Evolutionary conservation across 2,888 invertebrate species (phyloP), one percentile per base, ranked within the genome.

Genomic region (Thereva unica): DNA sequence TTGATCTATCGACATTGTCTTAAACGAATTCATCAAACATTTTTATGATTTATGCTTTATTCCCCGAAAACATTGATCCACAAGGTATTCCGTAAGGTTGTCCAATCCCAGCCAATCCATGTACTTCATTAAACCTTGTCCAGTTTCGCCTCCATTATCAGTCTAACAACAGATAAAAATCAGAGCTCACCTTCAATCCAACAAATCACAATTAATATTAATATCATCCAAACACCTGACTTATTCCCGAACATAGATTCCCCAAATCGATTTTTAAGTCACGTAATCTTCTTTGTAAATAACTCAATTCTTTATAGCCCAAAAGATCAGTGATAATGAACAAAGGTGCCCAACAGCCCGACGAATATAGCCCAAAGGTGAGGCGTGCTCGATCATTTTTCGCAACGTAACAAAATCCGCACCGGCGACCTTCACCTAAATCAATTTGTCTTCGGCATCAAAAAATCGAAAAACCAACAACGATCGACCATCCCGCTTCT

Each of bases 361-460:
- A 23, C 23, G 23, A 23, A 23, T 23, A 23, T 61, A 23, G 61
- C 61, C 23, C 50, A 61, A 23, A 61, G 61, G 50, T 50, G 41
- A 35, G 50, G 40, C 41, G 40, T 34, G 50, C 49, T 61, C 61
- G 50, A 50, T 61, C 40, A 57, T 37, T 41, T 61, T 61, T 61
- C 61, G 50, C 50, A 61, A 61, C 50, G 50, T 50, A 61, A 61
- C 41, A 61, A 61, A 49, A 61, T 61, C 61, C 37, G 50, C 50
- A 49, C 37, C 41, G 50, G 7, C 54, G 64, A 64, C 64, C 64
- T 64, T 64, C 64, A 64, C 64, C 64, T 45, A 64, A 64, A 64
- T 64, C 54, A 64, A 64, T 64, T 64, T 64, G 64, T 64, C 64
- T 64, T 44, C 53, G 54, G 54, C 45, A 44, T 50, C 61, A 61